These are phyloP conservation scores for Loxodonta africana DNA, from an alignment of 2,113 vertebrate species.

Conservation along the genomic window DNA sequence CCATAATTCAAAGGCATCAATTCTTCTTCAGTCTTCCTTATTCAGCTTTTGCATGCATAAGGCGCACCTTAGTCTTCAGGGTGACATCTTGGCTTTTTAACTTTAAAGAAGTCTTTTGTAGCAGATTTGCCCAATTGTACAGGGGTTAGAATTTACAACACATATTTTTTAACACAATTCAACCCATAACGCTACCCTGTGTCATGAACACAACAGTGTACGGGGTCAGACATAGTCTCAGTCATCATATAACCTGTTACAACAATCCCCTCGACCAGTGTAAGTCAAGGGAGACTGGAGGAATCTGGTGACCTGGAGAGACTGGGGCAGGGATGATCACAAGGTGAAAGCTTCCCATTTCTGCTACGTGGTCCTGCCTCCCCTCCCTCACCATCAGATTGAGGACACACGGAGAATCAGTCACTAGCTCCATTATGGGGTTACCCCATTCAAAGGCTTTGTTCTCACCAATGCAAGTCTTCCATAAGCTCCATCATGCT, in stretches of 20 bases:
- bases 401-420: not conserved
- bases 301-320: not conserved
- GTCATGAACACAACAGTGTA: not conserved
- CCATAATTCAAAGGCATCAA: not conserved
- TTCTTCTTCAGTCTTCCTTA: not conserved
- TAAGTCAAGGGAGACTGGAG: not conserved
- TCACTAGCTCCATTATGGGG: not conserved
- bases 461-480: not conserved
- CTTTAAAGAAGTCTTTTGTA: not conserved
- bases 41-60: not conserved
- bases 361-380: not conserved
- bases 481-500: not conserved
- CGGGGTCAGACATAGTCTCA: not conserved
- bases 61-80: not conserved
- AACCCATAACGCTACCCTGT: not conserved
- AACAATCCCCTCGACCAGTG: not conserved
- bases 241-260: not conserved
- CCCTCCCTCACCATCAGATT: not conserved
- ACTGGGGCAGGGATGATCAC: not conserved
- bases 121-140: not conserved
- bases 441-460: not conserved
- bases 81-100: not conserved
- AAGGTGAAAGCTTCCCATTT: not conserved
- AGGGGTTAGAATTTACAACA: not conserved
- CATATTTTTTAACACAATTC: not conserved